phyloP scores from a whole-genome alignment of 2,797 vertebrate species.

The Spinus pinus region DNA sequence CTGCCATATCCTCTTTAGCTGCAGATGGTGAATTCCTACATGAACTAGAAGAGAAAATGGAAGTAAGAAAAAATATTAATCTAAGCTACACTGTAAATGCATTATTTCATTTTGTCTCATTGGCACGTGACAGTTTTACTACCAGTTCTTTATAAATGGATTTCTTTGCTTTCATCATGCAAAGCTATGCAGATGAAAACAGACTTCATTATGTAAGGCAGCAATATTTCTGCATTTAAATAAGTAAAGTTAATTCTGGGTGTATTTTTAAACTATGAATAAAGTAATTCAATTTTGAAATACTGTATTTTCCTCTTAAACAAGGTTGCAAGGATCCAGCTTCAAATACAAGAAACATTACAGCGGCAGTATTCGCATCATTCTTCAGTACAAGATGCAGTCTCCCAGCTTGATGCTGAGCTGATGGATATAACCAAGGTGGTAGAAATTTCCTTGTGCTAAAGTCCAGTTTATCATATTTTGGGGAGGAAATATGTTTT shows the following conservation, averaged over 20 bases:
- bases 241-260: neutral
- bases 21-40: conserved; percentile 98
- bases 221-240: neutral
- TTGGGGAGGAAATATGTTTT: fast-evolving
- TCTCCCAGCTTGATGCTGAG: conserved; percentile 91
- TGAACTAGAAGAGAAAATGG: conserved; percentile 97
- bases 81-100: neutral
- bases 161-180: neutral
- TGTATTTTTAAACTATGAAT: neutral
- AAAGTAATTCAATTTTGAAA: neutral
- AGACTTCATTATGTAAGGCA: neutral
- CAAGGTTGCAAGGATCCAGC: conserved; percentile 95
- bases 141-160: neutral
- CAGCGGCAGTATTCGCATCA: conserved; percentile 89
- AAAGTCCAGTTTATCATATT: neutral
- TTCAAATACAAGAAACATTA: conserved; percentile 94
- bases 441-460: neutral
- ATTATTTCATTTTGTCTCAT: neutral
- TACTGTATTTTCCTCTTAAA: neutral
- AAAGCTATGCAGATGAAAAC: neutral
- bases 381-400: conserved; percentile 88
- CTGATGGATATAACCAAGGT: conserved; percentile 99
- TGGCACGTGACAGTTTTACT: neutral
- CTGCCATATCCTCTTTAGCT: conserved; percentile 87
- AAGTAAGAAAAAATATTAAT: conserved; percentile 74